Conservation (phyloP, 2,888 invertebrate species). For the Oscheius myriophilus region DNA sequence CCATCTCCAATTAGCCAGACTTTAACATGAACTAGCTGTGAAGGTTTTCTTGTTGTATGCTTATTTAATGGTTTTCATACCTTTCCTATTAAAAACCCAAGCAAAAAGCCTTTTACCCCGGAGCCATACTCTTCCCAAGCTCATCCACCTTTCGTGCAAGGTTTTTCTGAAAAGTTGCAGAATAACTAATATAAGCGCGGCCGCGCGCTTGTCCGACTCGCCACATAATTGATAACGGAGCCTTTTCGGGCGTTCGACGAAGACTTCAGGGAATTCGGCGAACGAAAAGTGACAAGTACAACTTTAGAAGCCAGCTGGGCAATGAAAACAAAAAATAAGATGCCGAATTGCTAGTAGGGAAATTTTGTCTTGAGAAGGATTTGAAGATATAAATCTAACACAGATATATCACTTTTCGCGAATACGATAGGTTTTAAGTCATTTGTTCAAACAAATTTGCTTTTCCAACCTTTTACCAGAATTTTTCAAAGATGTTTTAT, state of each 20-base stretch:
- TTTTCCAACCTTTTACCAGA: too few relatives aligned
- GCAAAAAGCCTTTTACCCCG: not conserved
- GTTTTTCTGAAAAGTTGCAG: not conserved
- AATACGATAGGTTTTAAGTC: too few relatives aligned
- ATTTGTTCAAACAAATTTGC: too few relatives aligned
- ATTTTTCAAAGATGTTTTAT: too few relatives aligned
- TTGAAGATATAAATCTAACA: too few relatives aligned
- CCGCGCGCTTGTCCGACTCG: conserved; percentile 5
- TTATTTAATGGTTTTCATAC: not conserved
- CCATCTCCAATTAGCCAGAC: too few relatives aligned
- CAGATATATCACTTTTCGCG: too few relatives aligned
- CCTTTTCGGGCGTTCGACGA: conserved; percentile 27
- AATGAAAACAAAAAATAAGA: too few relatives aligned
- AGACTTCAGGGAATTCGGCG: conserved; percentile 28
- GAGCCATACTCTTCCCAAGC: too few relatives aligned
- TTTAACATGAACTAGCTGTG: not conserved
- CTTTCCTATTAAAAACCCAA: not conserved
- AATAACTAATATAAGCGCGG: conserved; percentile 21
- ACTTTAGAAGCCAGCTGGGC: not conserved
- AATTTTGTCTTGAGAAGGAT: too few relatives aligned
- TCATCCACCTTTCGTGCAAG: not conserved
- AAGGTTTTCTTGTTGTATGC: not conserved
- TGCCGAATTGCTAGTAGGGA: too few relatives aligned
- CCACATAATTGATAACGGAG: conserved; percentile 29
- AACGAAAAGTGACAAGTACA: conserved; percentile 22